A percentile compares a stretch with the other conserved stretches of the same genome.
phyloP scores from a whole-genome alignment of 30 jellyfish, hydroid and myxozoan genomes.

The Aurelia coerulea region DNA sequence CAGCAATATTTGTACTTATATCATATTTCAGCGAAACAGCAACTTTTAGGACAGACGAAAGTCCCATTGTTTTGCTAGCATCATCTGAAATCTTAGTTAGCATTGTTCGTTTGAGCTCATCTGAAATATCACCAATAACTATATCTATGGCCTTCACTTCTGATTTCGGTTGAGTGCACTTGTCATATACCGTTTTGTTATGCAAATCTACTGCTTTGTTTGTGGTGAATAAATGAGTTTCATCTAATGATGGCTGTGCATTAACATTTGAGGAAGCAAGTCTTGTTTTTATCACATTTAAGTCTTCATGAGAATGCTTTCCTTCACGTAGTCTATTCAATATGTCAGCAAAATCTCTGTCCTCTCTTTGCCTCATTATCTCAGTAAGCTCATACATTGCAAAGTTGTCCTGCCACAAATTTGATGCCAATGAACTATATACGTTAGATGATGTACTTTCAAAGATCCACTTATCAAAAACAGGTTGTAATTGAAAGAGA shows the following conservation, averaged over 20 bases:
- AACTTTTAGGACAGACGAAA: background rate
- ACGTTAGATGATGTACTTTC: background rate
- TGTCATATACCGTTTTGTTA: background rate
- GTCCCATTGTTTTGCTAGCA: constrained; percentile 17
- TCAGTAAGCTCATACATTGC: too few species aligned
- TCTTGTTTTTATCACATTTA: background rate
- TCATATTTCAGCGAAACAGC: constrained; percentile 19
- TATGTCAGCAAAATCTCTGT: background rate
- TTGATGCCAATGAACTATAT: constrained; percentile 1
- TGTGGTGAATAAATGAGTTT: constrained; percentile 10
- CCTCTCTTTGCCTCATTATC: background rate
- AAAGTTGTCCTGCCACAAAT: constrained; percentile 19
- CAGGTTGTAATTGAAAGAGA: background rate
- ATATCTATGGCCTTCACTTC: background rate
- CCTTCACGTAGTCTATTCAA: constrained; percentile 8
- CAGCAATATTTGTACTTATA: background rate
- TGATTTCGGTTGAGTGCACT: background rate
- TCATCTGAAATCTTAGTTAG: constrained; percentile 14
- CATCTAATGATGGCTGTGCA: background rate
- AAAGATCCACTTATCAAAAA: constrained; percentile 33
- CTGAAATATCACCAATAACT: background rate
- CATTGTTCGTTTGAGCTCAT: background rate
- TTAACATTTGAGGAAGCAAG: background rate
- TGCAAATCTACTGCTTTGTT: constrained; percentile 5
- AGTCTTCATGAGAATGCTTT: background rate